Conservation (phyloP, 2,113 vertebrate genomes). For the Pluvialis apricaria region DNA sequence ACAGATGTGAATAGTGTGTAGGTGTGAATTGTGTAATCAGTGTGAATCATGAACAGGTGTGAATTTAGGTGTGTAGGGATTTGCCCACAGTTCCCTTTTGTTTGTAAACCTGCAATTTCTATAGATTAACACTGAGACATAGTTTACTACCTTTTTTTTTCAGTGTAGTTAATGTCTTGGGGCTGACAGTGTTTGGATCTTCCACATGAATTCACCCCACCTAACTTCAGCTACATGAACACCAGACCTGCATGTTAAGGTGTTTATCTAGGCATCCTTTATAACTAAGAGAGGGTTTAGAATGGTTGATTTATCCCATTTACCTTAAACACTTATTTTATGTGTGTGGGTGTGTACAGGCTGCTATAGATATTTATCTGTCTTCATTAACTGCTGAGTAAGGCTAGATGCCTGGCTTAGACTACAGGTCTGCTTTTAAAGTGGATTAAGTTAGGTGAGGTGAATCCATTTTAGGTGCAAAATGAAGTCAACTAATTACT, state of each 20-base stretch:
- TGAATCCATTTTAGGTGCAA: not conserved
- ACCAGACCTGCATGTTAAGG: not conserved
- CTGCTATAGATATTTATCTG: not conserved
- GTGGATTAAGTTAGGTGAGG: not conserved
- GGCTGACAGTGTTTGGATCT: not conserved
- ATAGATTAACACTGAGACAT: not conserved
- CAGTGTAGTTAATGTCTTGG: not conserved
- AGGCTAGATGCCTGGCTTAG: not conserved
- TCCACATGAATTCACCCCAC: not conserved
- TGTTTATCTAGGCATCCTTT: not conserved
- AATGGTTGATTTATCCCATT: not conserved
- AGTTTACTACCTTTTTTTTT: not conserved
- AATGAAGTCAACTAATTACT: not conserved
- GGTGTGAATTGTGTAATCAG: not conserved
- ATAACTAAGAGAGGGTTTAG: not conserved
- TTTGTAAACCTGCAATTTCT: not conserved
- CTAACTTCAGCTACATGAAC: not conserved
- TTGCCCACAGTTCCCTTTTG: not conserved
- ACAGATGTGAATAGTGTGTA: not conserved
- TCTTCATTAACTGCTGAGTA: not conserved
- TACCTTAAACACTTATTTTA: not conserved
- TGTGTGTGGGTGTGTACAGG: not conserved
- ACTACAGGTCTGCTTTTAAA: not conserved
- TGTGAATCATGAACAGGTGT: rapidly evolving
- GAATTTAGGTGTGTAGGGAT: not conserved